Conservation (phyloP, 1,140 invertebrate genomes). For the Odontomachus brunneus region DNA sequence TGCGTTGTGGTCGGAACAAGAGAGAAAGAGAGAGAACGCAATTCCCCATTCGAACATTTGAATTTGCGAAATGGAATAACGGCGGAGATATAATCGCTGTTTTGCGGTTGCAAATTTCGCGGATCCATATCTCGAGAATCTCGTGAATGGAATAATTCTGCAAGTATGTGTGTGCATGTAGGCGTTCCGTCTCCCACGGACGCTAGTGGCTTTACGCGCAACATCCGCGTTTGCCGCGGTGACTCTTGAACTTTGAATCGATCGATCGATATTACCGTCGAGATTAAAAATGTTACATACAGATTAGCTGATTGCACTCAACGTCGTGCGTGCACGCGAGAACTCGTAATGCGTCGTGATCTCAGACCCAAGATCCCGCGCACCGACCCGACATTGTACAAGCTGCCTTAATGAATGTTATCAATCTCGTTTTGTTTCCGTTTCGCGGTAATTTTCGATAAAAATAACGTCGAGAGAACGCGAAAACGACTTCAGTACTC, state of each 20-base stretch:
- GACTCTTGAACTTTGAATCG: constrained; percentile 1
- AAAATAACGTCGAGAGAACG: not conserved
- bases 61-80: constrained; percentile 3
- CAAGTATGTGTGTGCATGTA: not conserved
- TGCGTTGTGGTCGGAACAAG: not conserved
- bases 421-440: not conserved
- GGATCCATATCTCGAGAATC: not conserved
- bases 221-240: not conserved
- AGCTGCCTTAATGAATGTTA: not conserved
- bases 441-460: constrained; percentile 27
- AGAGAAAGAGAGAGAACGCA: not conserved
- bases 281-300: not conserved
- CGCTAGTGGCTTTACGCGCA: not conserved
- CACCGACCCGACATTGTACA: not conserved
- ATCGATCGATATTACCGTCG: not conserved
- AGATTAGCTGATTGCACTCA: not conserved
- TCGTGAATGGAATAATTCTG: not conserved
- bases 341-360: not conserved
- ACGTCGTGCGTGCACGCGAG: not conserved
- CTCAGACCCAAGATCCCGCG: too few relatives aligned
- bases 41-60: constrained; percentile 13
- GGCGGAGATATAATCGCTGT: not conserved
- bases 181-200: not conserved
- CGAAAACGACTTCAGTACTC: not conserved
- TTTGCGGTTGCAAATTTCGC: constrained; percentile 5